Percentiles rank a stretch among this genome's conserved stretches.
Evolutionary conservation across 2,113 vertebrate species (phyloP).

Genomic region (Pteropus alecto): DNA sequence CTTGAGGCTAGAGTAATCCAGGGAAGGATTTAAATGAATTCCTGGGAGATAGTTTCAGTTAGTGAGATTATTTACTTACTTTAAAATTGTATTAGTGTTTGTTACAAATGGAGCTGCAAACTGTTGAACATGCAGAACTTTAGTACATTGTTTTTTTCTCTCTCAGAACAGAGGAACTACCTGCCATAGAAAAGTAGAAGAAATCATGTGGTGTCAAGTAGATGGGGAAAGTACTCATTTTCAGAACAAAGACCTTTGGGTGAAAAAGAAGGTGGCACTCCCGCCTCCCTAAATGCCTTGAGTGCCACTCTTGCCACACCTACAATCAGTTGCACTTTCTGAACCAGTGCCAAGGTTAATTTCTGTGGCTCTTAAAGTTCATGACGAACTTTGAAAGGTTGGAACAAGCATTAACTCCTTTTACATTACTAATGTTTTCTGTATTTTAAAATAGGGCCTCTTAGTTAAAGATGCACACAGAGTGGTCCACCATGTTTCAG

Average conservation of each 20-base stretch:
- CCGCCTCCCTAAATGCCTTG: background rate
- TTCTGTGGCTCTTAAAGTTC: background rate
- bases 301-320: background rate
- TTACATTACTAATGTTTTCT: background rate
- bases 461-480: background rate
- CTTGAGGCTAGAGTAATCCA: conserved; percentile 40
- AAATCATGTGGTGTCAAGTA: background rate
- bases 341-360: background rate
- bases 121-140: background rate
- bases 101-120: conserved; percentile 27
- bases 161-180: background rate
- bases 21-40: conserved; percentile 55
- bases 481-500: background rate
- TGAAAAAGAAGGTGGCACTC: background rate
- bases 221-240: background rate
- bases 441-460: background rate
- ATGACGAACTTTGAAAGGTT: background rate
- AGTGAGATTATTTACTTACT: conserved; percentile 46
- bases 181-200: background rate
- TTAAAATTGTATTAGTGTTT: conserved; percentile 35
- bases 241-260: background rate
- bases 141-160: background rate
- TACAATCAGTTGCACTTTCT: background rate
- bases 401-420: background rate
- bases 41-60: conserved; percentile 42